Conservation (phyloP, 1,140 invertebrate genomes). For the Chironomus striatipennis region DNA sequence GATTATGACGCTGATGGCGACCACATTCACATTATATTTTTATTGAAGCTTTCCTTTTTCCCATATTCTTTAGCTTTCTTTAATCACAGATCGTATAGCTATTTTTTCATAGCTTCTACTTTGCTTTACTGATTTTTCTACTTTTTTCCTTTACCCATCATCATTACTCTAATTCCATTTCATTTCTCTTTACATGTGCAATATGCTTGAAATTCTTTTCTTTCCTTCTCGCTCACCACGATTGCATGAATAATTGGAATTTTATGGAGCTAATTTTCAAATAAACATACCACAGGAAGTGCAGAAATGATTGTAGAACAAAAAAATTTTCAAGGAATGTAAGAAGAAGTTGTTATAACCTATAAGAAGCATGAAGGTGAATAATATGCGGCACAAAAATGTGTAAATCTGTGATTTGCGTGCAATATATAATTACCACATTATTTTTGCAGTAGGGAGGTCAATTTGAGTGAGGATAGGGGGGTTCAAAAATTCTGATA, state of each 20-base stretch:
- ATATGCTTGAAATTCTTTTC: not conserved
- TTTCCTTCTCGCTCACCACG: not conserved
- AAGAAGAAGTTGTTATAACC: not conserved
- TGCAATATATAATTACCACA: not conserved
- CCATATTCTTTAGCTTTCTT: not conserved
- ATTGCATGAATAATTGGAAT: not conserved
- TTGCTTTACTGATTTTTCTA: too few species aligned
- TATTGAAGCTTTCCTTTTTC: not conserved
- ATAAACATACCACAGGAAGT: not conserved
- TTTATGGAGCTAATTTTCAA: not conserved
- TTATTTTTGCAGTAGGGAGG: not conserved
- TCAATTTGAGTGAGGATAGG: not conserved
- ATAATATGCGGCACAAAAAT: not conserved
- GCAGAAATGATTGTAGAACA: not conserved
- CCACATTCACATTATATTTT: constrained; percentile 3
- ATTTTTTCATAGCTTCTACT: too few species aligned
- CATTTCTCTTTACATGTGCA: not conserved
- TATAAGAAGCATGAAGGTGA: too few species aligned
- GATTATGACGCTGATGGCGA: not conserved
- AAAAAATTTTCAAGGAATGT: not conserved
- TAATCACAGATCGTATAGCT: not conserved
- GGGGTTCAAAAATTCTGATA: not conserved
- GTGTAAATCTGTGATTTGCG: constrained; percentile 12
- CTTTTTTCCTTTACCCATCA: too few species aligned
- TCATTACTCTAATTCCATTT: too few species aligned